Conservation (phyloP, 2,888 invertebrate species). For the Busseola fusca region DNA sequence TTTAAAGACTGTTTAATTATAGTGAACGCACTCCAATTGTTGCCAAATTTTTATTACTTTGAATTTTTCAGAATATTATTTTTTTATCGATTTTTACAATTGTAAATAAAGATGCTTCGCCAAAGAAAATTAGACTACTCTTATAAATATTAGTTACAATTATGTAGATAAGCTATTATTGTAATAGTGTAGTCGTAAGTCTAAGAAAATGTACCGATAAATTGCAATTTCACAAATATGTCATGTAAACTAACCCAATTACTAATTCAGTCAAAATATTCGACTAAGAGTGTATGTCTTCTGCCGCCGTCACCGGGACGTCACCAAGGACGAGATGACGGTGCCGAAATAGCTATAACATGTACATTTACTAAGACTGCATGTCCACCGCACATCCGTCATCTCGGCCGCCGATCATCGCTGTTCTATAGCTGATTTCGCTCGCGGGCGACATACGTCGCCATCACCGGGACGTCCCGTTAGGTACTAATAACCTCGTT, state of each 20-base stretch:
- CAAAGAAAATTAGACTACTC: slow-evolving; percentile 79
- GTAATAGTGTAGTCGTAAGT: slow-evolving; percentile 52
- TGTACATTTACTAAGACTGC: neutral
- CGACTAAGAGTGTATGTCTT: neutral
- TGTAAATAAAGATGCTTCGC: slow-evolving; percentile 83
- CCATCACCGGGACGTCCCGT: too few species aligned
- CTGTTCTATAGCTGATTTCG: neutral
- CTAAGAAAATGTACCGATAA: slow-evolving; percentile 55
- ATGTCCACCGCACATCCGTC: neutral
- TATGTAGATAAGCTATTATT: slow-evolving; percentile 60
- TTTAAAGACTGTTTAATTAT: slow-evolving; percentile 61
- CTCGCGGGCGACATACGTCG: too few species aligned
- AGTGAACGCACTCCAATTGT: slow-evolving; percentile 53
- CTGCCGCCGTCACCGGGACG: neutral
- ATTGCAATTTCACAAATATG: slow-evolving; percentile 21
- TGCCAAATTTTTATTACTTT: slow-evolving; percentile 54
- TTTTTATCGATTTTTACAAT: slow-evolving; percentile 57
- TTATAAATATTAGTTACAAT: slow-evolving; percentile 70
- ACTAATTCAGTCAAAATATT: slow-evolving; percentile 1
- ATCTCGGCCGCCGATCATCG: neutral
- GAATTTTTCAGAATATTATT: slow-evolving; percentile 59
- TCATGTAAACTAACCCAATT: slow-evolving; percentile 21
- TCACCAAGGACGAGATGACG: neutral
- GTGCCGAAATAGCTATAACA: neutral
- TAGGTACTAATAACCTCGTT: neutral